These are phyloP conservation scores for Leucopsar rothschildi DNA, from an alignment of 2,113 vertebrate species.

Conservation along the genomic window DNA sequence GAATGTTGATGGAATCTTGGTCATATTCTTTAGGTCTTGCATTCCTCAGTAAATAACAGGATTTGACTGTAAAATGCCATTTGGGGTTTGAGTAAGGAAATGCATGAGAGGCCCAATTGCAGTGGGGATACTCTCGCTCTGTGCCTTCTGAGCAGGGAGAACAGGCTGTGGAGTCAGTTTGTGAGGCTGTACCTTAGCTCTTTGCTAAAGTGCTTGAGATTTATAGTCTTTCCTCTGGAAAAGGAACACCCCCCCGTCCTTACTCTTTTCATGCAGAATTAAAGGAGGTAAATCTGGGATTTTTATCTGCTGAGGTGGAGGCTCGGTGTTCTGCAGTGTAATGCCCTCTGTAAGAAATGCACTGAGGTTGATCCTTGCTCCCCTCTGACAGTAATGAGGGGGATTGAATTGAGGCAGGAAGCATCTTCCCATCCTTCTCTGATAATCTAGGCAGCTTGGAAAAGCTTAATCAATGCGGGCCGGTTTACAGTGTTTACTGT, in stretches of 20 bases:
- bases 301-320: neutral
- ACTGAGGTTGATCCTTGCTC: neutral
- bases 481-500: neutral
- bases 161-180: neutral
- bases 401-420: neutral
- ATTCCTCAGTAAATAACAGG: conserved; percentile 59
- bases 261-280: neutral
- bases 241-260: neutral
- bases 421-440: conserved; percentile 4
- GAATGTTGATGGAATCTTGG: conserved; percentile 26
- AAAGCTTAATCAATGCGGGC: conserved; percentile 6
- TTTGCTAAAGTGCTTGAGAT: neutral
- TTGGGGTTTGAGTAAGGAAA: conserved; percentile 24
- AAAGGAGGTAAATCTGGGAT: neutral
- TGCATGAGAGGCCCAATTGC: neutral
- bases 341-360: neutral
- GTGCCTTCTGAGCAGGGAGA: neutral
- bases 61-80: conserved; percentile 22
- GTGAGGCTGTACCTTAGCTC: neutral
- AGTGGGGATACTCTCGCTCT: accelerated
- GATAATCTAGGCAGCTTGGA: neutral
- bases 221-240: neutral
- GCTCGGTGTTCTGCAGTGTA: neutral
- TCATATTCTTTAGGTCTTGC: conserved; percentile 23
- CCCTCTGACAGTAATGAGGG: neutral